These are phyloP conservation scores for rat (Rattus norvegicus) DNA, from an alignment of 2,113 vertebrate genomes.

Conservation along the genomic window DNA sequence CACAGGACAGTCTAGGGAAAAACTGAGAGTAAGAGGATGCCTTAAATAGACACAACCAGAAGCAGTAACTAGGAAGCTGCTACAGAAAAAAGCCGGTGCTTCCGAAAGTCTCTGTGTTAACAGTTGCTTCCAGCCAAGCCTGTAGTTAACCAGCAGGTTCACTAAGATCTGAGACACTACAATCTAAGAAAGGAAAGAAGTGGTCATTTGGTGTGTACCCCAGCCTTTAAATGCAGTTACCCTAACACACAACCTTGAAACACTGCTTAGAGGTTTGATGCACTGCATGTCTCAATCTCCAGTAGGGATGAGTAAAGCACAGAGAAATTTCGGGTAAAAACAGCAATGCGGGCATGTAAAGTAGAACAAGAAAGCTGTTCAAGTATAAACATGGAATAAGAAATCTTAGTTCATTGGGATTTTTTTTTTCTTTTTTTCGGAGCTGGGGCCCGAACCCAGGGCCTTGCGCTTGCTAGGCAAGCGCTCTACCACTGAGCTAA, in stretches of 20 bases:
- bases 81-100: background rate
- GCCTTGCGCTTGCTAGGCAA: no score
- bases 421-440: no score
- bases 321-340: background rate
- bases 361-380: background rate
- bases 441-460: no score
- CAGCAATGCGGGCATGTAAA: background rate
- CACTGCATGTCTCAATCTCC: background rate
- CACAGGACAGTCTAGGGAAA: background rate
- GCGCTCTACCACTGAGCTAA: no score
- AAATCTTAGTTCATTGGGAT: background rate
- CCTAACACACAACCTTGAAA: background rate
- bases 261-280: background rate
- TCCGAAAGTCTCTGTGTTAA: background rate
- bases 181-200: background rate
- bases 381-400: background rate
- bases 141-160: background rate
- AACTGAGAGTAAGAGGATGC: background rate
- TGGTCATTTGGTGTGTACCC: fast-evolving
- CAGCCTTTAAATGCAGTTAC: background rate
- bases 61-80: background rate
- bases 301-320: background rate
- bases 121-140: background rate
- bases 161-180: fast-evolving
- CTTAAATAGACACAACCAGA: background rate